A percentile compares a stretch with the other conserved stretches of the same genome.
phyloP scores from a whole-genome alignment of 2,113 vertebrate genomes.

The Axis porcinus region DNA sequence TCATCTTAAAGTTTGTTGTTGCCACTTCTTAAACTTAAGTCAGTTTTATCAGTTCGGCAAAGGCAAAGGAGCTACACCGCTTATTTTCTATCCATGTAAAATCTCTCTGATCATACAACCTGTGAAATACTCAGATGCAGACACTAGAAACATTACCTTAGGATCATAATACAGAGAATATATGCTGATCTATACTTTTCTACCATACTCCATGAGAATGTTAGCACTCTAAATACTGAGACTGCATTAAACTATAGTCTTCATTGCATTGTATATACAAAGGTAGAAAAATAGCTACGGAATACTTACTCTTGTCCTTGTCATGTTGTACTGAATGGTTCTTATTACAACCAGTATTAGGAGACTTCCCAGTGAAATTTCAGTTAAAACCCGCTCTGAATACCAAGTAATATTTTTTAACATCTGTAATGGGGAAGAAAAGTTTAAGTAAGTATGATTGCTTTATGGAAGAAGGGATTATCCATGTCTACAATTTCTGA shows the following conservation, averaged over 20 bases:
- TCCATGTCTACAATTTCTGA: background rate
- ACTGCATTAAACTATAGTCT: background rate
- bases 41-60: background rate
- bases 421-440: slow-evolving; percentile 79
- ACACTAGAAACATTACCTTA: background rate
- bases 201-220: slow-evolving; percentile 2
- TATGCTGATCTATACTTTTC: background rate
- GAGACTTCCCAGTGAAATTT: slow-evolving; percentile 97
- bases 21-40: background rate
- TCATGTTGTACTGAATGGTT: slow-evolving; percentile 99
- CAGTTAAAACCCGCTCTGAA: slow-evolving; percentile 93
- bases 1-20: background rate
- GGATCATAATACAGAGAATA: background rate
- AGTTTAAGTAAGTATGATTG: slow-evolving; percentile 6
- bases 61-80: background rate
- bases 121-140: background rate
- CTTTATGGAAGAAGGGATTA: background rate
- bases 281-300: background rate
- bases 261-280: background rate
- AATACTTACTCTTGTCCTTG: slow-evolving; percentile 93
- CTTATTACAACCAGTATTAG: slow-evolving; percentile 97
- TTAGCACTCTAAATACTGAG: background rate
- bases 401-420: slow-evolving; percentile 98
- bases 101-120: background rate
- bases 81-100: background rate